These are phyloP conservation scores for Blastomussa wellsi DNA, from an alignment of 92 coral and sea anemone species.

Conservation along the genomic window DNA sequence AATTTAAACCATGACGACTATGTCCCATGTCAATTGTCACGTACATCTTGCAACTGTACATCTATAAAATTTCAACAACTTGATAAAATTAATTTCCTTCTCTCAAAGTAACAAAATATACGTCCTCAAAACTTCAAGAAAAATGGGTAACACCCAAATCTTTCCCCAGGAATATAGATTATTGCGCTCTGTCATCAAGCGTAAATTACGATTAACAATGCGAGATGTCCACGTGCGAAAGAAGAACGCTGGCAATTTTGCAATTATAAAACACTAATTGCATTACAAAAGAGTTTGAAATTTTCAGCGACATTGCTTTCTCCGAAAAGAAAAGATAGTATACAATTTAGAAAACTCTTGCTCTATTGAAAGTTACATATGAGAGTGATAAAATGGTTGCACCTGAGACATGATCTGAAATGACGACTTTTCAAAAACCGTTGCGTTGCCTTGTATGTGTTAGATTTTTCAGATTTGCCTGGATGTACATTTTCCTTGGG, in stretches of 20 bases:
- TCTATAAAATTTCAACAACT: neutral
- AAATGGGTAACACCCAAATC: neutral
- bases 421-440: too few relatives aligned
- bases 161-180: neutral
- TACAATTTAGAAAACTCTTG: too few relatives aligned
- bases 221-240: slow-evolving; percentile 15
- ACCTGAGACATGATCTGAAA: neutral
- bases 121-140: neutral
- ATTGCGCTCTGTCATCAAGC: neutral
- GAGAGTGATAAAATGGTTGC: neutral
- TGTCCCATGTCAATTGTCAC: neutral
- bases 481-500: too few relatives aligned
- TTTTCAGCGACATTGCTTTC: neutral
- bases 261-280: neutral
- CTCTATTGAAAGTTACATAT: too few relatives aligned
- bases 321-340: neutral
- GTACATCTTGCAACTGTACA: neutral
- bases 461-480: too few relatives aligned
- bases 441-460: too few relatives aligned
- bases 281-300: neutral
- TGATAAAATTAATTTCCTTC: neutral
- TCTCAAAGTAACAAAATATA: neutral
- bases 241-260: neutral
- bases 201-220: neutral
- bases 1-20: neutral